phyloP scores from a whole-genome alignment of 1,140 invertebrate species.

The Frieseomelitta varia region DNA sequence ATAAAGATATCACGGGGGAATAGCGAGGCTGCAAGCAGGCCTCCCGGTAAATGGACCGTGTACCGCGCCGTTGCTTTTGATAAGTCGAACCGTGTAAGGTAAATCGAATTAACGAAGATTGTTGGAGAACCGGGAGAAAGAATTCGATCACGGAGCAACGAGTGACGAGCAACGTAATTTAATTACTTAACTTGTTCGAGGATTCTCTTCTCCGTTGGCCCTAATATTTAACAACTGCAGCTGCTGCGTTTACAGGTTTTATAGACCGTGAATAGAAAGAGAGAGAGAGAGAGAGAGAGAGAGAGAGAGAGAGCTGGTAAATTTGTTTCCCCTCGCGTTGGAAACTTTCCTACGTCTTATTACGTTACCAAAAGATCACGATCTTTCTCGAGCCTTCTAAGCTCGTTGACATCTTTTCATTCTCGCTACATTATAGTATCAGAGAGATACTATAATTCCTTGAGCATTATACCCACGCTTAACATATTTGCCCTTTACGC shows the following conservation, averaged over 20 bases:
- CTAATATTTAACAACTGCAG: neutral
- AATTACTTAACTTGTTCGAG: neutral
- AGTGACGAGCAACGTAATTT: neutral
- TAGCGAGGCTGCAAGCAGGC: slow-evolving; percentile 5
- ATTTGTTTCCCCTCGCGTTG: neutral
- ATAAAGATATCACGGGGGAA: slow-evolving; percentile 44
- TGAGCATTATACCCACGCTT: neutral
- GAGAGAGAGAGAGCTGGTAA: neutral
- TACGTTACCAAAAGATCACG: neutral
- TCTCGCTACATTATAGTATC: neutral
- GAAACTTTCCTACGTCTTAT: neutral
- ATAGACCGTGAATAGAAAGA: neutral
- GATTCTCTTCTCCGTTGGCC: neutral
- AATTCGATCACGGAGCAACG: neutral
- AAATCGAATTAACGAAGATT: slow-evolving; percentile 1
- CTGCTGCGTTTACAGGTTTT: neutral
- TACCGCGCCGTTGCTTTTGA: neutral
- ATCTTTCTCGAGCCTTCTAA: neutral
- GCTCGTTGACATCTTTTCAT: neutral
- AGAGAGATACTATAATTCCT: neutral
- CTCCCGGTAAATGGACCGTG: slow-evolving; percentile 14
- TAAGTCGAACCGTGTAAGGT: slow-evolving; percentile 2
- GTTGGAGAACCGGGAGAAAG: neutral
- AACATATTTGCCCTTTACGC: neutral
- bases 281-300: too few species aligned